phyloP scores from a whole-genome alignment of 2,113 vertebrate genomes.

The Daphoenositta chrysoptera region DNA sequence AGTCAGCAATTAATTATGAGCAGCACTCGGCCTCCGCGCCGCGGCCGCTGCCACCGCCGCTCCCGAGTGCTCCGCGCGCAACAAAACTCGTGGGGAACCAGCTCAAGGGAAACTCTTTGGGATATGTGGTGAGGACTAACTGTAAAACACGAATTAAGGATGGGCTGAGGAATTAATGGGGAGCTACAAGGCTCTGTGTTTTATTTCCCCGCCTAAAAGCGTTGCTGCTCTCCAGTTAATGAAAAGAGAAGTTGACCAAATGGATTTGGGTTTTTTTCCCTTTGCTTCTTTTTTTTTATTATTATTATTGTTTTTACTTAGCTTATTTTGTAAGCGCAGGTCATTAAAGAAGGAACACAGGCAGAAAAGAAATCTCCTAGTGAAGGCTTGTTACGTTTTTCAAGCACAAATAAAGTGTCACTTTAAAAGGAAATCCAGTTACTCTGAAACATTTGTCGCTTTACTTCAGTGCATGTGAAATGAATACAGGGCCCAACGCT shows the following conservation, averaged over 20 bases:
- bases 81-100: constrained; percentile 70
- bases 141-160: constrained; percentile 70
- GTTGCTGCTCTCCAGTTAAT: background rate
- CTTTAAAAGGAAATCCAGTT: constrained; percentile 57
- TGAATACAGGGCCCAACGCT: background rate
- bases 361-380: background rate
- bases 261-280: background rate
- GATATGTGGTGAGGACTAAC: constrained; percentile 56
- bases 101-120: constrained; percentile 62
- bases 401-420: constrained; percentile 56
- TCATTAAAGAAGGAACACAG: background rate
- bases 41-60: constrained; percentile 35
- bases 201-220: background rate
- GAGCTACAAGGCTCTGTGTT: constrained; percentile 19
- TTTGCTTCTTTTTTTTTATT: background rate
- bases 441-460: constrained; percentile 42
- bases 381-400: constrained; percentile 14
- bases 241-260: constrained; percentile 17
- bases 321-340: constrained; percentile 4
- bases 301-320: background rate
- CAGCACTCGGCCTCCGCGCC: constrained; percentile 57
- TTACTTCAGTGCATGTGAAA: constrained; percentile 37
- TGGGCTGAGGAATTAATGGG: constrained; percentile 48
- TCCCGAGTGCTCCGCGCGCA: constrained; percentile 25
- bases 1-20: constrained; percentile 73